phyloP scores from a whole-genome alignment of 2,888 invertebrate genomes.

The Linnaemya vulpina region DNA sequence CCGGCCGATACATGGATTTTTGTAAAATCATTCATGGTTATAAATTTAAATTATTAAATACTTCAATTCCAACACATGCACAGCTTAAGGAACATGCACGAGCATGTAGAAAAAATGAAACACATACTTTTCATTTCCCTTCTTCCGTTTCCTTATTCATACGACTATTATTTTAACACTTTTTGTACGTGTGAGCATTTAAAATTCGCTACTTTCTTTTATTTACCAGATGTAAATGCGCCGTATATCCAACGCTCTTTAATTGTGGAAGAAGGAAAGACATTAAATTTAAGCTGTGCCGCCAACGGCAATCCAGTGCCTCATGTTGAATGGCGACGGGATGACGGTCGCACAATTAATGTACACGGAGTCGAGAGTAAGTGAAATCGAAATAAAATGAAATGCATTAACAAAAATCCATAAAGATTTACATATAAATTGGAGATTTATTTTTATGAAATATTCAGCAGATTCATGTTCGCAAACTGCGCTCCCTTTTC shows the following conservation, averaged over 20 bases:
- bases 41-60: constrained; percentile 57
- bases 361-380: constrained; percentile 87
- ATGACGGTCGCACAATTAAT: constrained; percentile 86
- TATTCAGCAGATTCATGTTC: constrained; percentile 46
- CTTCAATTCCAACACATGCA: constrained; percentile 2
- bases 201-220: background rate
- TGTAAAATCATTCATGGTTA: constrained; percentile 44
- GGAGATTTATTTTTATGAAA: constrained; percentile 44
- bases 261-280: constrained; percentile 91
- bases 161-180: constrained; percentile 33
- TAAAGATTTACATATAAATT: constrained; percentile 51
- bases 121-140: constrained; percentile 7
- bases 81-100: background rate
- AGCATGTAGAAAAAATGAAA: background rate
- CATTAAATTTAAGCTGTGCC: constrained; percentile 91
- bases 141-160: constrained; percentile 26
- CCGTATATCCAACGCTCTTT: constrained; percentile 84
- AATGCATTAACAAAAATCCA: constrained; percentile 31
- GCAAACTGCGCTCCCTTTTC: background rate
- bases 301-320: constrained; percentile 91
- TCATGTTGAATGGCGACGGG: constrained; percentile 89
- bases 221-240: constrained; percentile 77
- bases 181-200: background rate
- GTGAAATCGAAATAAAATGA: constrained; percentile 66
- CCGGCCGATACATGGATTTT: constrained; percentile 30